phyloP scores from a whole-genome alignment of 1,140 invertebrate species.

The Hypsibius dujardini region DNA sequence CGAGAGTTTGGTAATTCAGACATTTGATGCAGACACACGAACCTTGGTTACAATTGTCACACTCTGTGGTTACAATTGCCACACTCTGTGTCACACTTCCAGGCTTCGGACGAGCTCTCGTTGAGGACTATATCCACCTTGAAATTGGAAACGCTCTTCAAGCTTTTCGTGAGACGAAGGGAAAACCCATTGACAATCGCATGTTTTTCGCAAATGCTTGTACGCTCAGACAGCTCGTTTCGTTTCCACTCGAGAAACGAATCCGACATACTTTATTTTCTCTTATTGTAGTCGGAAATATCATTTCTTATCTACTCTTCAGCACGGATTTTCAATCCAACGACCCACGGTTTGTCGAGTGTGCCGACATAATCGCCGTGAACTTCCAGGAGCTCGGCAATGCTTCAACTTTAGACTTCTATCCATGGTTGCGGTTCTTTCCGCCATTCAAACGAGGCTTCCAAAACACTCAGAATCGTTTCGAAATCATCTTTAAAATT shows the following conservation, averaged over 20 bases:
- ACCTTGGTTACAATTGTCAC: neutral
- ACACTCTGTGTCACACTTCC: neutral
- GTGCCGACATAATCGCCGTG: slow-evolving; percentile 10
- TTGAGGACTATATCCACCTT: slow-evolving; percentile 2
- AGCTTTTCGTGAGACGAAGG: neutral
- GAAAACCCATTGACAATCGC: slow-evolving; percentile 7
- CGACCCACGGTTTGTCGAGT: slow-evolving; percentile 2
- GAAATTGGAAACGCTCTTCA: neutral
- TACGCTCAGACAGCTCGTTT: neutral
- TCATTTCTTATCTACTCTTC: slow-evolving; percentile 15
- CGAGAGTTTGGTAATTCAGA: slow-evolving; percentile 51
- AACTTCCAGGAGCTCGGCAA: slow-evolving; percentile 15
- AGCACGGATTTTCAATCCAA: slow-evolving; percentile 10
- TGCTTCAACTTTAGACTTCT: slow-evolving; percentile 9
- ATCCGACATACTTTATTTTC: neutral
- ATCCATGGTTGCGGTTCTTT: slow-evolving; percentile 6
- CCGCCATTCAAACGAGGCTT: slow-evolving; percentile 5
- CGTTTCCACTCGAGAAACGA: neutral
- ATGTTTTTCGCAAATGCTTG: slow-evolving; percentile 10
- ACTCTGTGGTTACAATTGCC: too few species aligned
- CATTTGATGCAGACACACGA: too few species aligned
- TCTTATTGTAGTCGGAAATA: slow-evolving; percentile 1
- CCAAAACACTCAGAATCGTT: neutral
- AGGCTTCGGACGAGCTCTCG: neutral
- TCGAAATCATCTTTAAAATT: slow-evolving; percentile 1